Evolutionary conservation across 2,797 vertebrate genomes (phyloP).

Genomic region (Lindbergichthys nudifrons): DNA sequence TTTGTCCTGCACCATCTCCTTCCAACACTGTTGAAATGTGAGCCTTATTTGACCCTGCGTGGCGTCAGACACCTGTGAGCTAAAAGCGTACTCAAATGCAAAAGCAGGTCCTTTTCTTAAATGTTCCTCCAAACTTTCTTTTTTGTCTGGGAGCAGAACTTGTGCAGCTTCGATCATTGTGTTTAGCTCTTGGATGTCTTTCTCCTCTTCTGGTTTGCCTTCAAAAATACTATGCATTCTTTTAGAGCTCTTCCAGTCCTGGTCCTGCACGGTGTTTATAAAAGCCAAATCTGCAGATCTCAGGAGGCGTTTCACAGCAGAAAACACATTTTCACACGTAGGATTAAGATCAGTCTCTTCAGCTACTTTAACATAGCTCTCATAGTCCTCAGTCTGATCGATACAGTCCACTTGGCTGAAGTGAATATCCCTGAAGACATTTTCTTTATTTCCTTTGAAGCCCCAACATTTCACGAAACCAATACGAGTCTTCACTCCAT

Average conservation of each 20-base stretch:
- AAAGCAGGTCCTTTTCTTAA: conserved; percentile 52
- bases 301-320: conserved; percentile 46
- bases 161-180: conserved; percentile 22
- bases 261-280: conserved; percentile 5
- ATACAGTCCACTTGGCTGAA: conserved; percentile 59
- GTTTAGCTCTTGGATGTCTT: conserved; percentile 15
- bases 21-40: conserved; percentile 64
- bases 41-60: conserved; percentile 39
- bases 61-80: conserved; percentile 22
- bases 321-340: conserved; percentile 56
- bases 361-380: conserved; percentile 45
- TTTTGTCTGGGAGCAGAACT: conserved; percentile 36
- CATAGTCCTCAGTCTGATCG: conserved; percentile 37
- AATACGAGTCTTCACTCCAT: conserved; percentile 67
- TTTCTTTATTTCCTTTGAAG: conserved; percentile 76
- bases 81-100: conserved; percentile 32
- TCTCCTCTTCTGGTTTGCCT: conserved; percentile 38
- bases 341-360: conserved; percentile 24
- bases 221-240: conserved; percentile 40
- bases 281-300: conserved; percentile 23
- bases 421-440: conserved; percentile 60
- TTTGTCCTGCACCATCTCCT: conserved; percentile 58
- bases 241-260: conserved; percentile 62
- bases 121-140: conserved; percentile 21
- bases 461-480: conserved; percentile 73